Percentiles rank a stretch among this genome's conserved stretches.
Evolutionary conservation across 2,888 invertebrate species (phyloP).

Genomic region (Ectemnius lituratus): DNA sequence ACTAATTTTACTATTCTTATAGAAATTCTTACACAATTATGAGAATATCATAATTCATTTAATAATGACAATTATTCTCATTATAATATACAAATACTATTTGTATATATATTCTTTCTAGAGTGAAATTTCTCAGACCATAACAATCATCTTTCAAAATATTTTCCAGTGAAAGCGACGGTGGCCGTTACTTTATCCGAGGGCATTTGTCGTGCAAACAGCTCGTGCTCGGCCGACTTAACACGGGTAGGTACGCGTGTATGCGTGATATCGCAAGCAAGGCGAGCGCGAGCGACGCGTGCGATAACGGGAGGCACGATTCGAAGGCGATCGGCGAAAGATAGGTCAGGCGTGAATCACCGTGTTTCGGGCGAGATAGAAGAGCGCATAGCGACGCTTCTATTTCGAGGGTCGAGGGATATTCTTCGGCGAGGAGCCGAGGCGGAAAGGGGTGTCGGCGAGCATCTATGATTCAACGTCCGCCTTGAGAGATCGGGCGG

Average conservation of each 20-base stretch:
- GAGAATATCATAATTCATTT: no score
- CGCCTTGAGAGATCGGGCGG: slow-evolving; percentile 41
- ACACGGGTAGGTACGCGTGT: neutral
- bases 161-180: neutral
- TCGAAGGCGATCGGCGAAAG: slow-evolving; percentile 54
- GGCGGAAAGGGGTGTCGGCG: slow-evolving; percentile 53
- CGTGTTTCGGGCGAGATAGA: slow-evolving; percentile 60
- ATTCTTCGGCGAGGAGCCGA: slow-evolving; percentile 28
- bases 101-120: no score
- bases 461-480: slow-evolving; percentile 64
- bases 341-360: slow-evolving; percentile 69
- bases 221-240: neutral
- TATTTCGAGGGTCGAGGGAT: slow-evolving; percentile 65
- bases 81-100: no score
- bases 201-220: neutral
- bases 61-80: no score
- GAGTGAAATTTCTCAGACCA: no score
- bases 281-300: neutral
- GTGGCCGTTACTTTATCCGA: neutral
- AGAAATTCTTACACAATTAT: no score
- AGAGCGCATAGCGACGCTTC: slow-evolving; percentile 64
- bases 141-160: neutral
- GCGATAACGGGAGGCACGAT: slow-evolving; percentile 8
- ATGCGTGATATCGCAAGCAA: neutral
- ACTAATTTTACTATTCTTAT: no score